Conservation (phyloP, 2,797 vertebrate species). For the Syngnathus acus region DNA sequence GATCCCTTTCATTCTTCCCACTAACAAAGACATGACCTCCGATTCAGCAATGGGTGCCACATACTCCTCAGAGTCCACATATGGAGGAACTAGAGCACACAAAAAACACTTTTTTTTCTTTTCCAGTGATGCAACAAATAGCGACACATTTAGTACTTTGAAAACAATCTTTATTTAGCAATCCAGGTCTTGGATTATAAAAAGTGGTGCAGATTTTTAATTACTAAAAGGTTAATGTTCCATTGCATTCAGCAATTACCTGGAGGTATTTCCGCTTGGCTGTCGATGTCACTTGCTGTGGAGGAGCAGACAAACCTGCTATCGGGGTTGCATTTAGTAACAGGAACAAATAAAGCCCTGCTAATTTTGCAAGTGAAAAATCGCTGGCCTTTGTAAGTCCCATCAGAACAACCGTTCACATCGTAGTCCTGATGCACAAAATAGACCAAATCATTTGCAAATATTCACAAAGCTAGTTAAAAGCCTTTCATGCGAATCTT, state of each 20-base stretch:
- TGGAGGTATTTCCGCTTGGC: not conserved
- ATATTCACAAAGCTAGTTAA: not conserved
- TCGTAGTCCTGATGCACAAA: conserved; percentile 60
- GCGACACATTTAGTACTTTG: not conserved
- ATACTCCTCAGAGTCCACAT: conserved; percentile 55
- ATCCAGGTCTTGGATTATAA: not conserved
- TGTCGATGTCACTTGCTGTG: conserved; percentile 10
- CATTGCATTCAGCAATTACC: conserved; percentile 1
- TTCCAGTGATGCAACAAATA: not conserved
- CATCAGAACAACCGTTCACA: conserved; percentile 58
- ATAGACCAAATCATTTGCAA: not conserved
- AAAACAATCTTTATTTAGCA: not conserved
- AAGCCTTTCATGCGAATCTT: not conserved
- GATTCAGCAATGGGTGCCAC: conserved; percentile 63
- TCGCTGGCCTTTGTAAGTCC: conserved; percentile 45
- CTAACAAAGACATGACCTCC: conserved; percentile 55
- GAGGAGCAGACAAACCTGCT: conserved; percentile 49
- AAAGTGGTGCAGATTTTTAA: not conserved
- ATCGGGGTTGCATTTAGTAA: conserved; percentile 66
- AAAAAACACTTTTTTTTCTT: not conserved
- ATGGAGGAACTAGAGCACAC: conserved; percentile 37
- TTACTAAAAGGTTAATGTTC: not conserved
- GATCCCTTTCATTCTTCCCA: conserved; percentile 76
- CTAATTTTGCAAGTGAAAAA: conserved; percentile 64
- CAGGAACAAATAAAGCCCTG: conserved; percentile 64